phyloP scores from a whole-genome alignment of 2,113 vertebrate genomes.

The Podilymbus podiceps region DNA sequence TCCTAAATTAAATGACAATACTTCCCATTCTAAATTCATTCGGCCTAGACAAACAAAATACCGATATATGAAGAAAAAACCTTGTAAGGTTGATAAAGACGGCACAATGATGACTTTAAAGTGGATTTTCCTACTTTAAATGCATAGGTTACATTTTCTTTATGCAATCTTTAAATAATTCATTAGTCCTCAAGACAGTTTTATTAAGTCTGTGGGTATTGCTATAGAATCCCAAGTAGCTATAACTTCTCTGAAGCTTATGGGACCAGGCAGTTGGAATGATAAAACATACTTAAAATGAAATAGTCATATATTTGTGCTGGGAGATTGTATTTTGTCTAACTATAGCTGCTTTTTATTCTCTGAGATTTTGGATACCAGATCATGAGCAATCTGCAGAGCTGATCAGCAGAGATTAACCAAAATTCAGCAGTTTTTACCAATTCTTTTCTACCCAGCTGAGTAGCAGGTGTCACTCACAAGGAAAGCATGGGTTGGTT shows the following conservation, averaged over 20 bases:
- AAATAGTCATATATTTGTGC: conserved; percentile 31
- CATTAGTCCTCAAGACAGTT: conserved; percentile 73
- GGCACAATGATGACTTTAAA: conserved; percentile 63
- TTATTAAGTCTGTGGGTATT: conserved; percentile 71
- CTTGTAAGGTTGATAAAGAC: conserved; percentile 71
- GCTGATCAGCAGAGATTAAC: background rate
- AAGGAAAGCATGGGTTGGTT: background rate
- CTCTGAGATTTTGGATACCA: background rate
- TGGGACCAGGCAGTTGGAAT: conserved; percentile 49
- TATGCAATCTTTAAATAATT: conserved; percentile 77
- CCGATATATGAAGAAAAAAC: conserved; percentile 50
- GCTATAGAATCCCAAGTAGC: conserved; percentile 67
- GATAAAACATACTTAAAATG: conserved; percentile 44
- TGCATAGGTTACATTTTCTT: conserved; percentile 76
- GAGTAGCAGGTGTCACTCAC: background rate
- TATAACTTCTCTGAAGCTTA: conserved; percentile 50
- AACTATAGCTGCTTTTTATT: background rate
- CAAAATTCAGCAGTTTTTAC: background rate
- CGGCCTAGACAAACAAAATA: conserved; percentile 68
- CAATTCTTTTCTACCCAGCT: background rate
- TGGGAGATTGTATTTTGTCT: background rate
- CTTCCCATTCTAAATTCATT: conserved; percentile 56
- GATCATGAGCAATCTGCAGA: background rate
- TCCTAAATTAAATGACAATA: conserved; percentile 58
- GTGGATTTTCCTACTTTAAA: conserved; percentile 73